phyloP scores from a whole-genome alignment of 2,797 vertebrate genomes.

The Huso huso region DNA sequence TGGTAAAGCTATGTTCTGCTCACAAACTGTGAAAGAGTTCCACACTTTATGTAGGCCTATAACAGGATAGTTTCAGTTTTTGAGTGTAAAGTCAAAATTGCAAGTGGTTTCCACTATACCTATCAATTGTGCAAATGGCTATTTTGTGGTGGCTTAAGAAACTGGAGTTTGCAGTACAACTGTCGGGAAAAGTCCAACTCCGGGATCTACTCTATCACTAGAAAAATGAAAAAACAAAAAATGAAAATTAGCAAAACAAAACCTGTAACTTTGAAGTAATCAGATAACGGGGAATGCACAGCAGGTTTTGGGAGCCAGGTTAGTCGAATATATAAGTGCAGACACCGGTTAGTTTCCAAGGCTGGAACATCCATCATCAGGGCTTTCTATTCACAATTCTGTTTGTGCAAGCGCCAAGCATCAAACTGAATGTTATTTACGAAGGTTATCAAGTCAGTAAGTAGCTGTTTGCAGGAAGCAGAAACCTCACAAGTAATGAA shows the following conservation, averaged over 20 bases:
- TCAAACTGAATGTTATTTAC: background rate
- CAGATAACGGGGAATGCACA: background rate
- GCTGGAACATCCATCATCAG: conserved; percentile 23
- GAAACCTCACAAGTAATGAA: conserved; percentile 58
- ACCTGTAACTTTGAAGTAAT: no score
- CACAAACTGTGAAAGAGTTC: conserved; percentile 22
- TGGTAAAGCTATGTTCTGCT: conserved; percentile 43
- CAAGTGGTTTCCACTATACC: conserved; percentile 56
- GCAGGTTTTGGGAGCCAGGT: conserved; percentile 44
- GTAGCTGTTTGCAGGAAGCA: conserved; percentile 48
- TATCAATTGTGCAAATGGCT: conserved; percentile 38
- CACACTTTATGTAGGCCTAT: conserved; percentile 40
- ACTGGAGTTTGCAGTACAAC: conserved; percentile 56
- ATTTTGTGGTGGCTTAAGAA: conserved; percentile 43
- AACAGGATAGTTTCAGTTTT: conserved; percentile 29
- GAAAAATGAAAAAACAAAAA: conserved; percentile 69
- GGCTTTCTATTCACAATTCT: conserved; percentile 8
- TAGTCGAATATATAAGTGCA: conserved; percentile 39
- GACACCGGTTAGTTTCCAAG: conserved; percentile 50
- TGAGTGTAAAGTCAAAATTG: conserved; percentile 19
- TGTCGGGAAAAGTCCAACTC: conserved; percentile 55
- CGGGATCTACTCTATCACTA: conserved; percentile 78
- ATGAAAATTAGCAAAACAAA: conserved; percentile 53
- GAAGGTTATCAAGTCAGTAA: conserved; percentile 23
- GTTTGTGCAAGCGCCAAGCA: conserved; percentile 19